Evolutionary conservation across 2,888 invertebrate genomes (phyloP).

Genomic region (Dorcus parallelipipedus): DNA sequence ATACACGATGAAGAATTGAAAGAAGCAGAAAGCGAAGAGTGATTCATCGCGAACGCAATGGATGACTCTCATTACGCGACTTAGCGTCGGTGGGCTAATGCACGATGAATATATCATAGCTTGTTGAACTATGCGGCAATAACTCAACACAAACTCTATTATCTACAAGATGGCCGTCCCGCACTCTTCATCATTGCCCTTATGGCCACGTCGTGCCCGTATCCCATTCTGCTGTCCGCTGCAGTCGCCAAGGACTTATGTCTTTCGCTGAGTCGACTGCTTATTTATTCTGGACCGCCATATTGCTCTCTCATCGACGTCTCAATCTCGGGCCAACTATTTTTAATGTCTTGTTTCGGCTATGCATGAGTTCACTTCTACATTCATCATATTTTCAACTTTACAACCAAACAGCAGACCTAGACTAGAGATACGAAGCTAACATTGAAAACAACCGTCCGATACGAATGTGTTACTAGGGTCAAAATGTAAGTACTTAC

Average conservation of each 20-base stretch:
- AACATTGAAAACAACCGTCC: no score
- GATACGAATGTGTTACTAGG: no score
- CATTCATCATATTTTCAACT: no score
- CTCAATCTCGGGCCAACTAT: constrained; percentile 2
- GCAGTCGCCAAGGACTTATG: constrained; percentile 41
- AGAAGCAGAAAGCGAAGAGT: constrained; percentile 2
- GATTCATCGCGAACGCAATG: constrained; percentile 4
- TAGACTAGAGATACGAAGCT: no score
- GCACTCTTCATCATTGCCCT: constrained; percentile 14
- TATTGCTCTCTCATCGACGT: constrained; percentile 9
- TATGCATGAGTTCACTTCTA: no score
- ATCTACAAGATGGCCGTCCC: constrained; percentile 9
- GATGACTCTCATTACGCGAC: constrained; percentile 4
- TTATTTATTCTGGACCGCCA: constrained; percentile 8
- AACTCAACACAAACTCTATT: not conserved
- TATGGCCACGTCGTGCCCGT: constrained; percentile 40
- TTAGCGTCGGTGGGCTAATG: constrained; percentile 1
- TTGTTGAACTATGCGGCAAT: not conserved
- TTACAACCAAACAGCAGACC: no score
- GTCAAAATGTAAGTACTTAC: no score
- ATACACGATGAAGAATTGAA: constrained; percentile 5
- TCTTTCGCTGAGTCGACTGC: constrained; percentile 36
- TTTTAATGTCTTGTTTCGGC: no score
- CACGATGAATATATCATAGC: constrained; percentile 8
- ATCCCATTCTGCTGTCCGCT: constrained; percentile 44